Evolutionary conservation across 2,113 vertebrate genomes (phyloP), one percentile per base, ranked within the genome.

Genomic region (Anolis sagrei): DNA sequence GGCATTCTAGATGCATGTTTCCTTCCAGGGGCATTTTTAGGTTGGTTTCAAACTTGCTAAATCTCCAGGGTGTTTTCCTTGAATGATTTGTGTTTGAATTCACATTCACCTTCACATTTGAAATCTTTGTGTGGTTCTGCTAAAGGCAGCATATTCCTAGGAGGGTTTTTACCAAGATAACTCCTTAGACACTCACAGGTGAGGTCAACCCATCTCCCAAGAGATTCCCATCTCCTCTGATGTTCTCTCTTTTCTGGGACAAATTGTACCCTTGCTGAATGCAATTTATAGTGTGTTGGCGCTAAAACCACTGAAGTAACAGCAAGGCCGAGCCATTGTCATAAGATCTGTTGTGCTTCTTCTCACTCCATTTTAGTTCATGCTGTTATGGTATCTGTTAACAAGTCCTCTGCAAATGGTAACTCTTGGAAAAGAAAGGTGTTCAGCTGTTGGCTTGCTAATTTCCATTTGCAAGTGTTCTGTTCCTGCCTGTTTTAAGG

Each of bases 401-500:
- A 75, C 34, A 54, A 19, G 19, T 8, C 34, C 58, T 34, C 77
- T 68, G 9, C 29, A 75, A 69, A 58, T 44, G 29, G 23, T 58
- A n/a, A 76, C 36, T 74, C 76, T 62, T 76, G 48, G 72, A 75
- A 84, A 68, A 74, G 77, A 80, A 48, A 58, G 78, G 72, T 74
- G 44, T 66, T 75, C 39, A 58, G 69, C 51, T 48, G 34, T 75
- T 80, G 81, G 68, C 69, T 78, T 39, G 23, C 70, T 79, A 68
- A 79, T 32, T 80, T 75, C 49, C 82, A 80, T 36, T 49, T 62
- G 70, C 82, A 80, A 58, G 62, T 69, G n/a, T 70, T 79, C 82
- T 80, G 82, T 75, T 74, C 72, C 79, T 88, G 69, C 48, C 86
- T 75, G 68, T 84, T 80, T 80, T 69, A 76, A 80, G 70, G 77